Evolutionary conservation across 2,113 vertebrate genomes (phyloP), one percentile per base, ranked within the genome.

Genomic region (Ramphastos sulfuratus): DNA sequence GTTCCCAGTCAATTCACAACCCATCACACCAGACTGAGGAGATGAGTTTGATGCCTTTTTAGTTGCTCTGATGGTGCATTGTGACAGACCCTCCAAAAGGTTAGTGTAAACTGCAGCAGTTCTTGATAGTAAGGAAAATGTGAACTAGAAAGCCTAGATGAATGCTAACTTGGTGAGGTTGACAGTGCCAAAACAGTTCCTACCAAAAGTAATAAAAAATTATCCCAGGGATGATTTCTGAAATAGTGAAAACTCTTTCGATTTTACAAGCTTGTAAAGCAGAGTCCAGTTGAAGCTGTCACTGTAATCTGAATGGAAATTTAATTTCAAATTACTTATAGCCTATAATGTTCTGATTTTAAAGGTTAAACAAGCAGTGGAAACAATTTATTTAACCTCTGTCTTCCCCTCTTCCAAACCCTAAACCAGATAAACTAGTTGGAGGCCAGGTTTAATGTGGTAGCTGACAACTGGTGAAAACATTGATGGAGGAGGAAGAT

Each of bases 331-430:
- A 96, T 96, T 82, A 90, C 86, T 96, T 94, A 87, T 89, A 97
- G 93, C 73, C 67, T 88, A 82, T 74, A 79, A 85, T 24, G 70
- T 95, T 96, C 91, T 92, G 69, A 92, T 92, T 96, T 92, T 91
- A 95, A 97, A 97, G 96, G 96, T 97, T 97, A 98, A 96, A 97
- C 54, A 96, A 97, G 80, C 84, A 76, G 78, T 54, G 86, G 75
- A 82, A 87, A 82, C 86, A 80, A 73, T 52, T 92, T 93, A 95
- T 94, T 95, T 96, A 97, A 95, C 90, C 60, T 84, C 81, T 92
- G 17, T 94, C 79, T 85, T 87, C 48, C 63, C 46, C 27, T 30
- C 30, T 74, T n/a, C 64, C 52, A 61, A 64, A 54, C 35, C 27
- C 31, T 54, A 93, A 95, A 93, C 10, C 24, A 80, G 19, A 20